Base-by-base conservation (phyloP, 1,140 invertebrate species). In the Neotoxoptera formosana region DNA sequence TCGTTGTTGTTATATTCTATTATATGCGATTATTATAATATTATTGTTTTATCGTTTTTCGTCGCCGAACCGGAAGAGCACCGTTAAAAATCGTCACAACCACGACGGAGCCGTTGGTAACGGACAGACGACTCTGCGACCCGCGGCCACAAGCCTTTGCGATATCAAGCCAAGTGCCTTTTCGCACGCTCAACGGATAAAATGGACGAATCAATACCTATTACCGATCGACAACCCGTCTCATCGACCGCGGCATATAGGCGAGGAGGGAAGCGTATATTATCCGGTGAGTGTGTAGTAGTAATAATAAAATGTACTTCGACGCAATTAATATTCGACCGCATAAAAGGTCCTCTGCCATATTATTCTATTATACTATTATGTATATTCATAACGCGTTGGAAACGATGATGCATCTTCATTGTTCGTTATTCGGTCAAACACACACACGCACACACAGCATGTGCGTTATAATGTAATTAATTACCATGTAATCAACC, bases 401-500 rank as follows among this genome's bases (percentile, higher is more conserved):
- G 8, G 21, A 81, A 20, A 83, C 21, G 23, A 86, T 86, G 36
- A 30, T 47, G 41, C 76, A 36, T 86, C 41, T 86, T 86, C 84
- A 45, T 86, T 86, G 84, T 86, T 86, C 41, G 45, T 86, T 86
- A 86, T 47, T 86, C 41, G 25, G 21, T 21, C 34, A 83, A 76
- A 36, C 21, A 83, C 81, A 36, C 34, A 83, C 34, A 81, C 21
- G n/a, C n/a, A 41, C 81, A 34, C 6, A 20, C 51, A 2, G 25
- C 14, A 30, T 17, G 20, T 30, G 47, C 84, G 41, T 45, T 86
- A 45, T 86, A 47, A 45, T 45, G 41, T 86, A 86, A 86, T 86
- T 86, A 86, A 86, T 86, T 45, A 86, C 83, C 83, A 45, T 14
- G 83, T 86, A 86, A 86, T 86, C 84, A 86, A 86, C 84, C 84